Percentiles rank a stretch among this genome's conserved stretches.
These are phyloP conservation scores for Tribolium freemani DNA, from an alignment of 2,888 invertebrate genomes.

Conservation along the genomic window DNA sequence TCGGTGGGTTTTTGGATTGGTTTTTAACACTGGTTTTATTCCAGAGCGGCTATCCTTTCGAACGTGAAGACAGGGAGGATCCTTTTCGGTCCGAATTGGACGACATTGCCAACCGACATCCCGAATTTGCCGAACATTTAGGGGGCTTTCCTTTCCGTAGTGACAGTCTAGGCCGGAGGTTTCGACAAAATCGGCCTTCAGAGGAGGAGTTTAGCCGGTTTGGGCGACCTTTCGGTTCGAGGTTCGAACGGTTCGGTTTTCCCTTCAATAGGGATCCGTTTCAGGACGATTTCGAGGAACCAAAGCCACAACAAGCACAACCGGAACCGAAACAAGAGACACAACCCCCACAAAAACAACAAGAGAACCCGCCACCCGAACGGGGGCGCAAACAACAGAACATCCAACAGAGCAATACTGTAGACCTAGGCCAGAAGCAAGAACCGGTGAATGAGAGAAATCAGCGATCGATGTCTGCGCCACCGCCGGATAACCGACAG, in stretches of 20 bases:
- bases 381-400: slow-evolving; percentile 55
- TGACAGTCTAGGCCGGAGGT: slow-evolving; percentile 52
- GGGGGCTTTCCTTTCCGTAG: slow-evolving; percentile 62
- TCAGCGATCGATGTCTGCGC: slow-evolving; percentile 85
- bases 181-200: slow-evolving; percentile 68
- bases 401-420: slow-evolving; percentile 77
- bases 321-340: slow-evolving; percentile 2
- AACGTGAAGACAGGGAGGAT: slow-evolving; percentile 70
- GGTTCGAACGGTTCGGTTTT: slow-evolving; percentile 63
- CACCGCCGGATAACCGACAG: slow-evolving; percentile 76
- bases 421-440: slow-evolving; percentile 81
- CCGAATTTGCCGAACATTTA: slow-evolving; percentile 81
- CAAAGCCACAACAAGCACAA: slow-evolving; percentile 43
- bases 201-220: slow-evolving; percentile 67
- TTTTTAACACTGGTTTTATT: slow-evolving; percentile 48
- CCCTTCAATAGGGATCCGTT: slow-evolving; percentile 68
- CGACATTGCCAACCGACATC: slow-evolving; percentile 80
- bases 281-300: slow-evolving; percentile 67
- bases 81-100: slow-evolving; percentile 74
- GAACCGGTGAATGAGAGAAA: slow-evolving; percentile 74
- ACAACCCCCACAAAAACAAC: slow-evolving; percentile 48
- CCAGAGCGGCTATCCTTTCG: slow-evolving; percentile 79
- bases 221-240: slow-evolving; percentile 65
- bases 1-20: background rate
- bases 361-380: slow-evolving; percentile 49